A percentile compares a stretch with the other conserved stretches of the same genome.
Conservation (phyloP, 2,797 vertebrate genomes). For the Glyptemys insculpta region DNA sequence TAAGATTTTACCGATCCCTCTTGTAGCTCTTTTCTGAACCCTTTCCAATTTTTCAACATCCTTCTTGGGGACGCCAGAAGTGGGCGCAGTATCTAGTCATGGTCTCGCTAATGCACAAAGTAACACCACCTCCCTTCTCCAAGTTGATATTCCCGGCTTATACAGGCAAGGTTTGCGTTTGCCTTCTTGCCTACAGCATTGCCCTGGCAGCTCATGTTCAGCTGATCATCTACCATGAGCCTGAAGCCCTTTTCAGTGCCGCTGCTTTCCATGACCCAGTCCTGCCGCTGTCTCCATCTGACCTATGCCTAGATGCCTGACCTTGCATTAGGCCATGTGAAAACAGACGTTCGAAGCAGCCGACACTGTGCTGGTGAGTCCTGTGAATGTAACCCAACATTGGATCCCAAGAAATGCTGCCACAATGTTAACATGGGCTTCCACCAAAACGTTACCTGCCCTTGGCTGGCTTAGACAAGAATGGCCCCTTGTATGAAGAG, state of each 20-base stretch:
- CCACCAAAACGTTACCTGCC: too few relatives aligned
- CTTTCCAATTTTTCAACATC: too few relatives aligned
- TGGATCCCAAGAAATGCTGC: neutral
- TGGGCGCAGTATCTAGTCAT: too few relatives aligned
- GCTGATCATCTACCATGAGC: neutral
- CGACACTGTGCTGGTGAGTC: neutral
- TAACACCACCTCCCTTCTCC: too few relatives aligned
- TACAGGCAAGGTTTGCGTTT: too few relatives aligned
- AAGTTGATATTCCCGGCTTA: too few relatives aligned
- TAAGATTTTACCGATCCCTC: too few relatives aligned
- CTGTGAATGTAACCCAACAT: neutral
- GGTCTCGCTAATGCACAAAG: too few relatives aligned
- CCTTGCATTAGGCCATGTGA: neutral
- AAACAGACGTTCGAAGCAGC: neutral
- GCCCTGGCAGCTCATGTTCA: neutral
- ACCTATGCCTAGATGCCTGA: neutral
- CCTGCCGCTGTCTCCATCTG: neutral
- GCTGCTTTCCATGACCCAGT: neutral
- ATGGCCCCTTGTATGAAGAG: too few relatives aligned
- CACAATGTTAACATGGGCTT: neutral
- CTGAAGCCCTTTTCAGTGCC: neutral
- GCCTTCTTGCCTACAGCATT: neutral
- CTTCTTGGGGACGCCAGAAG: too few relatives aligned
- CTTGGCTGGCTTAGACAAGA: too few relatives aligned
- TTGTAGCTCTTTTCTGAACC: too few relatives aligned